Conservation (phyloP, 2,888 invertebrate genomes). For the Hyles lineata region DNA sequence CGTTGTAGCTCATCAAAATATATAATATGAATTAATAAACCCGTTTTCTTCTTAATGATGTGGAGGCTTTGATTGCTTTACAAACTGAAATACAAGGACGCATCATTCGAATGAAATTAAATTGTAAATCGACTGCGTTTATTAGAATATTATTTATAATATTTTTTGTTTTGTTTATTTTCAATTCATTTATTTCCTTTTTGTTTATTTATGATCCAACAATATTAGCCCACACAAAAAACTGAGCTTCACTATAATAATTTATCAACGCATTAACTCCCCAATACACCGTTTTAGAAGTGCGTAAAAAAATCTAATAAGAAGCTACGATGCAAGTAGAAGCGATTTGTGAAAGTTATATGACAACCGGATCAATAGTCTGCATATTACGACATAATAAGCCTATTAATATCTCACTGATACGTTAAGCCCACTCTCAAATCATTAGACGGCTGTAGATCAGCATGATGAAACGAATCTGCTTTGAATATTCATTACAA, state of each 20-base stretch:
- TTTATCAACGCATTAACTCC: too few species aligned
- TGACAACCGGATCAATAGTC: neutral
- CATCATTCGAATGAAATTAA: neutral
- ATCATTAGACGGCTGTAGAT: too few species aligned
- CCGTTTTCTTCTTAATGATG: neutral
- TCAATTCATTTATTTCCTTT: too few species aligned
- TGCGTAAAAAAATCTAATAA: neutral
- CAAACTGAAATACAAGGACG: neutral
- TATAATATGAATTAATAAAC: slow-evolving; percentile 6
- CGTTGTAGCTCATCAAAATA: neutral
- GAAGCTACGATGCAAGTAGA: neutral
- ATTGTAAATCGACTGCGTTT: neutral
- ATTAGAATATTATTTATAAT: too few species aligned
- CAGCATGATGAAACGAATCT: too few species aligned
- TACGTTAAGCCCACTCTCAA: neutral
- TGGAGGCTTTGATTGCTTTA: neutral
- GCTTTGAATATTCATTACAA: too few species aligned
- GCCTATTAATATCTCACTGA: neutral
- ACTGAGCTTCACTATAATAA: too few species aligned
- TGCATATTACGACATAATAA: neutral
- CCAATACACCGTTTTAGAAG: too few species aligned
- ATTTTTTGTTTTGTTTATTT: too few species aligned
- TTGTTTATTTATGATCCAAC: too few species aligned
- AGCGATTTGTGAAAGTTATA: neutral
- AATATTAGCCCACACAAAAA: too few species aligned